A percentile compares a stretch with the other conserved stretches of the same genome.
phyloP scores from a whole-genome alignment of 2,797 vertebrate species.

The Parauchenoglanis ngamensis region DNA sequence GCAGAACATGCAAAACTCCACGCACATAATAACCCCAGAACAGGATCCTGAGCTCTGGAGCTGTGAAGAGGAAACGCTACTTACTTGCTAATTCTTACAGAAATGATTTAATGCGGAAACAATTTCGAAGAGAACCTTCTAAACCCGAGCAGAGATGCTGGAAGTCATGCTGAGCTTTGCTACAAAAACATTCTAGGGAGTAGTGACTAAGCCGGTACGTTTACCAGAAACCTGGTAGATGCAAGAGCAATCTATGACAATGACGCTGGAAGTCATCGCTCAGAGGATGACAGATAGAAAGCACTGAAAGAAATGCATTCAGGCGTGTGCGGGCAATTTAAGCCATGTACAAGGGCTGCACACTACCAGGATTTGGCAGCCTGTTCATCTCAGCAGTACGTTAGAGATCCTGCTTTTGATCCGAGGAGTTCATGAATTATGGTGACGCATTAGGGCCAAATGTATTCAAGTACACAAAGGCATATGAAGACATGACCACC shows the following conservation, averaged over 20 bases:
- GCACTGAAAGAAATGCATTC: neutral
- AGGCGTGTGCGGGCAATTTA: neutral
- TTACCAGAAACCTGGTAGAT: neutral
- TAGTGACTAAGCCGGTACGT: neutral
- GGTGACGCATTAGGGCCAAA: neutral
- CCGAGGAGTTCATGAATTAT: neutral
- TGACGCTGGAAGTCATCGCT: neutral
- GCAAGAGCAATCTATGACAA: neutral
- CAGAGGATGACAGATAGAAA: neutral
- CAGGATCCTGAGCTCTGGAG: neutral
- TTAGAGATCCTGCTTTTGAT: neutral
- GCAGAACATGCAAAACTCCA: neutral
- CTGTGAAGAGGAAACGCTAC: neutral
- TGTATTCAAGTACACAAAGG: slow-evolving; percentile 1
- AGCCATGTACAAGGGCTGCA: slow-evolving; percentile 6
- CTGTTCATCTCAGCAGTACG: neutral
- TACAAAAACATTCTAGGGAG: neutral
- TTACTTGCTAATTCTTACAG: neutral
- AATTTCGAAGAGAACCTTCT: neutral
- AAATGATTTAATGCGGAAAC: neutral
- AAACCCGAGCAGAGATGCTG: neutral
- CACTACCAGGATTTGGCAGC: neutral
- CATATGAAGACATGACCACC: neutral
- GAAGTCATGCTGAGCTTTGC: slow-evolving; percentile 1
- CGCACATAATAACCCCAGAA: neutral